Conservation (phyloP, 2,888 invertebrate species). For the Nysson spinosus region DNA sequence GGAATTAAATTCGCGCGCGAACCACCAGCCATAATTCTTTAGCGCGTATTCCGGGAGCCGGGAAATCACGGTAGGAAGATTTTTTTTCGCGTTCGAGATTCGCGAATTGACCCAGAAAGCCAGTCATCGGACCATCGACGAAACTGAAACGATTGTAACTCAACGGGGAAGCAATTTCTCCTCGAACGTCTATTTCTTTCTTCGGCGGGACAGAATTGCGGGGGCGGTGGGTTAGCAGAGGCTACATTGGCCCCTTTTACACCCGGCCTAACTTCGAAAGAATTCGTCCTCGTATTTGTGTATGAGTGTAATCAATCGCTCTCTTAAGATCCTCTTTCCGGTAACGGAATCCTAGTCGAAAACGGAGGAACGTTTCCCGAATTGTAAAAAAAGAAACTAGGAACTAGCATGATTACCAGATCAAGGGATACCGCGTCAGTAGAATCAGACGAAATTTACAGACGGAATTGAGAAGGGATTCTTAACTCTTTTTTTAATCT, state of each 20-base stretch:
- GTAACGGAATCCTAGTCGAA: neutral
- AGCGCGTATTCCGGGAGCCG: too few relatives aligned
- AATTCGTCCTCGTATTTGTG: conserved; percentile 12
- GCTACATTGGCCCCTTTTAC: conserved; percentile 12
- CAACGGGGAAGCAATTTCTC: conserved; percentile 31
- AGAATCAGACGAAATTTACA: neutral
- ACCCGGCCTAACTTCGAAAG: conserved; percentile 9
- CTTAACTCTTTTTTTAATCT: too few relatives aligned
- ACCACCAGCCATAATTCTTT: too few relatives aligned
- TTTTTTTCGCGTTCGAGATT: neutral
- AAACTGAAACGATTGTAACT: conserved; percentile 34
- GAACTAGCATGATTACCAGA: neutral
- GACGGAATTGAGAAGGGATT: too few relatives aligned
- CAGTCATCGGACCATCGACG: conserved; percentile 8
- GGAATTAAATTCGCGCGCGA: too few relatives aligned
- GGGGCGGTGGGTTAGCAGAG: neutral
- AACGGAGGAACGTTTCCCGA: conserved; percentile 16
- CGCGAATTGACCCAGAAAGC: conserved; percentile 43
- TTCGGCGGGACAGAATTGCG: conserved; percentile 1
- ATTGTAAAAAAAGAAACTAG: neutral
- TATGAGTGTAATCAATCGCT: conserved; percentile 24
- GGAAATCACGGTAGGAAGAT: too few relatives aligned
- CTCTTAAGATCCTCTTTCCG: neutral
- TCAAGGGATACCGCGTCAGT: conserved; percentile 10
- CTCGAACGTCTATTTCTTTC: conserved; percentile 27